phyloP scores from a whole-genome alignment of 2,113 vertebrate genomes.

The Coregonus clupeaformis region DNA sequence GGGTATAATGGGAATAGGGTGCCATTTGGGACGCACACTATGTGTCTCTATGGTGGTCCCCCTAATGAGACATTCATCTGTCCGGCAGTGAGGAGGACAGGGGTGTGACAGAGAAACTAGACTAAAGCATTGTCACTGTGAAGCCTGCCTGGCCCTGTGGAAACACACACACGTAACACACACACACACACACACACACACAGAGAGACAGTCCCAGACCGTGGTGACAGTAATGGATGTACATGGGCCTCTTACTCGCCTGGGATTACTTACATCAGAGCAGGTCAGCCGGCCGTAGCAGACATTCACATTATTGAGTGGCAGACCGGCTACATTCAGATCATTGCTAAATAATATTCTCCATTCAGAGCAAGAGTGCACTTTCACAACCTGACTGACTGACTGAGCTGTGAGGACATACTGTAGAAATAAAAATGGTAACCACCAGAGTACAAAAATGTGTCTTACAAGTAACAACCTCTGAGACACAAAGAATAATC shows the following conservation, averaged over 20 bases:
- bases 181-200: conserved; percentile 7
- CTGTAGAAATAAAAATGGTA: conserved; percentile 6
- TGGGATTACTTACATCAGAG: conserved; percentile 48
- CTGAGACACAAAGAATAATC: no score
- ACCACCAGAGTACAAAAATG: neutral
- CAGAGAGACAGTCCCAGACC: neutral
- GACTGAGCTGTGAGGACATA: neutral
- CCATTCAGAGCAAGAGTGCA: conserved; percentile 16
- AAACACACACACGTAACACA: conserved; percentile 40
- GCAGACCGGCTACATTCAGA: neutral
- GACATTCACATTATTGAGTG: conserved; percentile 21
- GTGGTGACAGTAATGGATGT: conserved; percentile 64
- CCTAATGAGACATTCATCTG: conserved; percentile 53
- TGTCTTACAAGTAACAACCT: neutral
- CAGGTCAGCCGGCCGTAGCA: conserved; percentile 8
- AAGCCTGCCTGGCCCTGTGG: conserved; percentile 37
- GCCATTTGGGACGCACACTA: no score
- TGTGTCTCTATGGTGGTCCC: no score
- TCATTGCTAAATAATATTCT: conserved; percentile 10
- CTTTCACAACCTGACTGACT: conserved; percentile 18
- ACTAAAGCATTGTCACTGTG: conserved; percentile 32
- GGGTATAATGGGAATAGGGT: no score
- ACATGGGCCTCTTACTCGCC: conserved; percentile 46
- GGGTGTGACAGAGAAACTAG: conserved; percentile 31
- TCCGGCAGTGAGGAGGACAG: conserved; percentile 50